Base-by-base conservation (phyloP, 2,113 vertebrate species). In the Diadophis punctatus region DNA sequence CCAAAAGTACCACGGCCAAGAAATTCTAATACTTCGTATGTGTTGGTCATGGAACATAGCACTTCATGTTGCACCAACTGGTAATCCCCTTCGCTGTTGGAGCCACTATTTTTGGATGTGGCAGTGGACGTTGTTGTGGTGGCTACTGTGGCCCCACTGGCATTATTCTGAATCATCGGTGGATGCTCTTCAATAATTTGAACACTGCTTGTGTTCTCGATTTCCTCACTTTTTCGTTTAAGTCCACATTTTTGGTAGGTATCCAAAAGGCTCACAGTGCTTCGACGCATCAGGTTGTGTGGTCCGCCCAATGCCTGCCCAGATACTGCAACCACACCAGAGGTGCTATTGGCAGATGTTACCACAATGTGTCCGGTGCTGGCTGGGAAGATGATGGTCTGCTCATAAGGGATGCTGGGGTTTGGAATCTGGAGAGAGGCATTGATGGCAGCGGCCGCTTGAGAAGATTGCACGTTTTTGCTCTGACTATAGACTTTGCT, bases 161-260 rank as follows among this genome's bases (percentile, higher is more conserved):
- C 98, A 97, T 98, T 98, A 96, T 98, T 99, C 97, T 99, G 99
- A 97, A 99, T 98, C 99, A 99, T 99, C 94, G 98, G 97, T 87
- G 98, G 98, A 94, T 99, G 98, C 96, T 99, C 99, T 96, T 99
- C 99, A 0, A 99, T 98, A 96, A 99, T 99, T 97, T 99, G 99
- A 97, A 99, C 98, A 46, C 99, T 99, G 97, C 98, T 99, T 91
- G 98, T 99, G 98, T 98, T 97, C 96, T 99, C 99, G 0, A 99
- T 98, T 97, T 99, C 99, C 96, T 99, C 99, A 12, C 99, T 99
- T 97, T 99, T 99, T 91, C 99, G 98, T 96, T 99, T 99, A 98
- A 99, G 98, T 97, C 99, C 99, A 93, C 99, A 99, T 99, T 99
- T 98, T 98, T 99, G 99, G 98, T 99, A 99, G 94, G 99, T 99